Evolutionary conservation across 2,797 vertebrate genomes (phyloP).

Genomic region (Moxostoma hubbsi): DNA sequence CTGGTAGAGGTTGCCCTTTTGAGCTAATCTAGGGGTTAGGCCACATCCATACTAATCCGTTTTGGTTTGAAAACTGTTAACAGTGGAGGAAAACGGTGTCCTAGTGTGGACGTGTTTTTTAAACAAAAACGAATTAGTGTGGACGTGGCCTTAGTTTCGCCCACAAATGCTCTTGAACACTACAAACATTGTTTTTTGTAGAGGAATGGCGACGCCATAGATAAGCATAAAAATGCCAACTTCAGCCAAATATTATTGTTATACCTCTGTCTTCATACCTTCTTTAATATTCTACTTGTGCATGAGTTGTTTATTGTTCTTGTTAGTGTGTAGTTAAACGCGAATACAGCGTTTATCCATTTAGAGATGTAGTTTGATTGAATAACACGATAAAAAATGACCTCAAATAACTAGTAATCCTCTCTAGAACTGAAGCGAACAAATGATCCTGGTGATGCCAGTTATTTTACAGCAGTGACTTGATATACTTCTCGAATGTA

Average conservation of each 20-base stretch:
- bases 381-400: constrained; percentile 38
- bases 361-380: constrained; percentile 36
- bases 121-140: too few species aligned
- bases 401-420: constrained; percentile 42
- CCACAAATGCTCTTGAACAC: not conserved
- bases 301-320: constrained; percentile 32
- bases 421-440: constrained; percentile 29
- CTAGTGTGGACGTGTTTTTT: too few species aligned
- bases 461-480: constrained; percentile 37
- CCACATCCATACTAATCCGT: too few species aligned
- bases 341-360: constrained; percentile 24
- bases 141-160: not conserved
- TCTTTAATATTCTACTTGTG: constrained; percentile 19
- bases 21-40: not conserved
- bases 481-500: constrained; percentile 44
- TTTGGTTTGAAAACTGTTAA: too few species aligned
- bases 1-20: not conserved
- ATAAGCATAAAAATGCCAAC: constrained; percentile 17
- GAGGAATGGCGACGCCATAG: not conserved
- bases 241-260: constrained; percentile 1
- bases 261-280: constrained; percentile 29
- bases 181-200: not conserved
- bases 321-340: constrained; percentile 27
- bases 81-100: too few species aligned
- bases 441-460: constrained; percentile 45